Base-by-base conservation (phyloP, 2,113 vertebrate genomes). In the Anarhynchus alexandrinus region DNA sequence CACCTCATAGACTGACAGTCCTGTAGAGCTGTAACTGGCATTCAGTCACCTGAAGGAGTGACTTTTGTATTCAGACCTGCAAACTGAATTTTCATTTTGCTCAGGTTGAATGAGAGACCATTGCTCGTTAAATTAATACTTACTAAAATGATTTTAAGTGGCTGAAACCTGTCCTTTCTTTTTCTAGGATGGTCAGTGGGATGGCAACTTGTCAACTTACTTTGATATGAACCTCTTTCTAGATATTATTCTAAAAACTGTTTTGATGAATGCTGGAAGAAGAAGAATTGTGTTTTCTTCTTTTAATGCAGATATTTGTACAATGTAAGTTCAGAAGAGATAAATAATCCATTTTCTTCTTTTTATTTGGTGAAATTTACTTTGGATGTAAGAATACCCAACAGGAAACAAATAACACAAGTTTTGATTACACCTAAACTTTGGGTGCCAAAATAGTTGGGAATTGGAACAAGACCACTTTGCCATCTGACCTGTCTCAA, bases 181-280 rank as follows among this genome's bases (percentile, higher is more conserved):
- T 79, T 91, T 62, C 49, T 94, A 99, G 99, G 98, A 99, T 90
- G 99, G 99, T 38, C 97, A 99, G 3, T 99, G 99, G 99, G 99
- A 99, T 11, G 98, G 99, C 59, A 99, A 99, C 96, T 95, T 99
- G 57, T 99, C 99, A 11, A 97, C 98, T 71, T 99, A 99, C 92
- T 99, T 99, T 98, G 99, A 99, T 97, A 99, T 99, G 99, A 99
- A 99, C 87, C 70, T 97, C 42, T 99, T 98, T 94, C 96, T 99
- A 82, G 99, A 99, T 97, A 98, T 99, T 72, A 96, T 99, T 94
- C 97, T 99, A 93, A 99, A 98, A 92, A 99, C 99, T 26, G 98
- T 99, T 86, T 97, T 99, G 93, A 97, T 99, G 96, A 99, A 98
- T 94, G 99, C 99, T 84, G 99, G 99, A 73, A 97, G 91, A 14